Base-by-base conservation (phyloP, 2,113 vertebrate species). In the Pelusios castaneus region DNA sequence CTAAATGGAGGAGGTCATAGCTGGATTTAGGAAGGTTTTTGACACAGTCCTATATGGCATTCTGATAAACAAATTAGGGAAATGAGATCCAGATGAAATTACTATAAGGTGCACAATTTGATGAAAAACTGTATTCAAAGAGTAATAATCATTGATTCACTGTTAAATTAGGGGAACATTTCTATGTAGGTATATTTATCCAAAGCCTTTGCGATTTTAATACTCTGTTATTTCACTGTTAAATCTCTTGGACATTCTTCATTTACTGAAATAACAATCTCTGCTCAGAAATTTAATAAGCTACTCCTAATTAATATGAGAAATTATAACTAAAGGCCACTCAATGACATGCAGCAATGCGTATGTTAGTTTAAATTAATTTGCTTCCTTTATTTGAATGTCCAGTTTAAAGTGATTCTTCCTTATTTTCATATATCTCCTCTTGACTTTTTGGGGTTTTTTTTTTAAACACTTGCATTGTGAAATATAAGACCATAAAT, bases 191-290 rank as follows among this genome's bases (percentile, higher is more conserved):
- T 38, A 70, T 38, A 70, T 9, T 70, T 70, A 70, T 38, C 16
- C 31, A n/a, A 70, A 45, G 41, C 27, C 6, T 45, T 45, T 27
- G 38, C 22, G 22, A 8, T 43, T 45, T 6, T 27, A 76, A 8
- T 83, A 92, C 90, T 76, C 82, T 82, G 75, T 90, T 51, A 29
- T 82, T 47, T 95, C 24, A 67, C 87, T 96, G 92, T 91, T 88
- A 87, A 91, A 89, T 10, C 25, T 94, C 49, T 89, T 95, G 31
- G 54, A 34, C 54, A 81, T 24, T 13, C 22, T 78, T 87, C 78
- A 81, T 91, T 88, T 81, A 80, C 82, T 10, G 76, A 60, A 55
- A 89, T 43, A 6, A 89, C 78, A 95, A 80, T 19, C 45, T 82
- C 85, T 54, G 76, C 31, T 21, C 31, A 87, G n/a, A 81, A 73